phyloP scores from a whole-genome alignment of 2,113 vertebrate genomes.

The Lampris megalopsis region DNA sequence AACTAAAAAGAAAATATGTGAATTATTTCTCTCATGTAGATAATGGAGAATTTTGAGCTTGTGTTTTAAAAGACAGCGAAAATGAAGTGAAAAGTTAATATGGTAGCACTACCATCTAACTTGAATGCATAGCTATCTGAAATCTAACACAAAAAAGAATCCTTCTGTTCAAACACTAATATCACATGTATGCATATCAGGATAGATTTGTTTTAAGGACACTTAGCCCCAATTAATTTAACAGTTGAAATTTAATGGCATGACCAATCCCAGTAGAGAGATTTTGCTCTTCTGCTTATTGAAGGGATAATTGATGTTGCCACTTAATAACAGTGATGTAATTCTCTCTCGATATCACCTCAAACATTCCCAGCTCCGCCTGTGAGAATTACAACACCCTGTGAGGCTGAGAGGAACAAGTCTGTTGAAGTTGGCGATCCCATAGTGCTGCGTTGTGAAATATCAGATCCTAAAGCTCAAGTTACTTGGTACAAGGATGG shows the following conservation, averaged over 20 bases:
- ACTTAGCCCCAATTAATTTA: slow-evolving; percentile 29
- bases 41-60: slow-evolving; percentile 40
- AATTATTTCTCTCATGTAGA: not conserved
- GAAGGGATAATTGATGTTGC: slow-evolving; percentile 36
- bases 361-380: slow-evolving; percentile 78
- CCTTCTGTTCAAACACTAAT: slow-evolving; percentile 60
- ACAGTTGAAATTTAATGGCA: slow-evolving; percentile 57
- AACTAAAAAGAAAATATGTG: slow-evolving; percentile 37
- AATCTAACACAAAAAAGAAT: slow-evolving; percentile 60
- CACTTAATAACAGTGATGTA: slow-evolving; percentile 69
- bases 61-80: slow-evolving; percentile 35
- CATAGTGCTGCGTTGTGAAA: slow-evolving; percentile 65
- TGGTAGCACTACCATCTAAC: slow-evolving; percentile 54
- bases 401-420: slow-evolving; percentile 72
- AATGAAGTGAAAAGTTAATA: slow-evolving; percentile 16
- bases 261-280: slow-evolving; percentile 67
- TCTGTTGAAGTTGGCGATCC: slow-evolving; percentile 70
- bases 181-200: slow-evolving; percentile 17
- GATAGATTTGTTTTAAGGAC: slow-evolving; percentile 34
- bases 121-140: slow-evolving; percentile 59
- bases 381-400: slow-evolving; percentile 71
- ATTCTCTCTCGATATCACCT: slow-evolving; percentile 79
- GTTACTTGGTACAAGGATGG: slow-evolving; percentile 76
- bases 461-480: slow-evolving; percentile 67
- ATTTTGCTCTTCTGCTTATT: slow-evolving; percentile 45